These are phyloP conservation scores for Scolopax rusticola DNA, from an alignment of 2,797 vertebrate species.

Conservation along the genomic window DNA sequence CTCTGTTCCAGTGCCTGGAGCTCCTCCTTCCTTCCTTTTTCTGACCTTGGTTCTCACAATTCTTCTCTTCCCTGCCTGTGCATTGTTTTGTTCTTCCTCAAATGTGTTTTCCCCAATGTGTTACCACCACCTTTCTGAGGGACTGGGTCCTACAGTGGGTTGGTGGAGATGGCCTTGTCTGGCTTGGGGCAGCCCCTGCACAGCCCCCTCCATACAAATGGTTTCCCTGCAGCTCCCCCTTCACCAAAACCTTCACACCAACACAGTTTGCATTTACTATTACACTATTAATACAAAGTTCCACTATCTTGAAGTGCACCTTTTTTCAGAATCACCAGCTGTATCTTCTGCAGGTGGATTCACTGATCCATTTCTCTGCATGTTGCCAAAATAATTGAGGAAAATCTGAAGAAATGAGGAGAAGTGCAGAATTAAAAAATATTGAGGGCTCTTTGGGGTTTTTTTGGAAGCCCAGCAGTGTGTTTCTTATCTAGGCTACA, in stretches of 20 bases:
- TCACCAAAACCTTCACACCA: neutral
- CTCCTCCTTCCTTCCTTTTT: neutral
- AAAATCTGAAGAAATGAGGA: neutral
- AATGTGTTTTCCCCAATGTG: neutral
- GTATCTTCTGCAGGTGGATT: neutral
- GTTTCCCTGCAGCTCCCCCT: rapidly evolving
- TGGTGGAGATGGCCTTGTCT: rapidly evolving
- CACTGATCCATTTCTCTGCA: neutral
- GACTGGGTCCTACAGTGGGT: neutral
- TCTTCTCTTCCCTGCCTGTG: neutral
- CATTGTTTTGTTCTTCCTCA: neutral
- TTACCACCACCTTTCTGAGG: too few relatives aligned
- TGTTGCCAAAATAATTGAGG: neutral
- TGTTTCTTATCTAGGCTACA: neutral
- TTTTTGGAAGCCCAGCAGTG: neutral
- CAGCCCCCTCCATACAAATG: neutral
- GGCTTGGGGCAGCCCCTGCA: neutral
- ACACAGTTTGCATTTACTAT: neutral
- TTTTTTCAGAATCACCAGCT: neutral
- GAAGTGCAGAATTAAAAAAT: neutral
- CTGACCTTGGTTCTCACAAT: neutral
- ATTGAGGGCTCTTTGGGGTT: neutral
- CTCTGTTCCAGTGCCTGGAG: neutral
- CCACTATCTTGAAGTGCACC: neutral
- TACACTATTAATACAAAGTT: neutral